phyloP scores from a whole-genome alignment of 2,113 vertebrate genomes.

The Eulemur rufifrons region DNA sequence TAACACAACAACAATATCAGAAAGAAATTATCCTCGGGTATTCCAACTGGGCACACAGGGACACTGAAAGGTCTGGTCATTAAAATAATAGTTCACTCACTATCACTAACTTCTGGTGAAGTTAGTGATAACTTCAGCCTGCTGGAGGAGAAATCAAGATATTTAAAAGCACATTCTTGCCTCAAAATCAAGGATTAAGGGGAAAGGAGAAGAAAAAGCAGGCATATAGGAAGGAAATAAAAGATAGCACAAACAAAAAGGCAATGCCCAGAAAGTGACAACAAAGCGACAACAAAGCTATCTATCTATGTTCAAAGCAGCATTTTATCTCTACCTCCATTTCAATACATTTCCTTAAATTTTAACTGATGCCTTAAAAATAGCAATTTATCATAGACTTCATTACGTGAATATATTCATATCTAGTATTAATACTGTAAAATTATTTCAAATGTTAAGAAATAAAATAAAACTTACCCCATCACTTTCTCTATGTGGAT shows the following conservation, averaged over 20 bases:
- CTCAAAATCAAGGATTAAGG: conserved; percentile 40
- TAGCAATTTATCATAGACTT: conserved; percentile 13
- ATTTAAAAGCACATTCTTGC: conserved; percentile 26
- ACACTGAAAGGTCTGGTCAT: background rate
- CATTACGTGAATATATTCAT: background rate
- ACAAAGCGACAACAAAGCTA: background rate
- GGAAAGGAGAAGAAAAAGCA: conserved; percentile 32
- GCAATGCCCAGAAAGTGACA: background rate
- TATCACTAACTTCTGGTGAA: conserved; percentile 32
- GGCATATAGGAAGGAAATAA: conserved; percentile 26
- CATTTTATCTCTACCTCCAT: background rate
- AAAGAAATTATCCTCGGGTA: background rate
- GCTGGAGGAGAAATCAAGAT: background rate
- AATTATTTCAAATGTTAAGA: conserved; percentile 60
- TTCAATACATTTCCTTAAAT: conserved; percentile 17
- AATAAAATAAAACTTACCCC: conserved; percentile 91
- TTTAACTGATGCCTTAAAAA: conserved; percentile 52
- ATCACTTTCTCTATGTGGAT: conserved; percentile 97
- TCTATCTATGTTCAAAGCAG: background rate
- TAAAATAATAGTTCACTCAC: conserved; percentile 16
- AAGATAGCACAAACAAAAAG: background rate
- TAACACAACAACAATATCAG: background rate
- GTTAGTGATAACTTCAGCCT: background rate
- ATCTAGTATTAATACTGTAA: conserved; percentile 10
- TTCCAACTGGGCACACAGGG: background rate